Conservation (phyloP, 2,113 vertebrate genomes). For the Paradisaea rubra region DNA sequence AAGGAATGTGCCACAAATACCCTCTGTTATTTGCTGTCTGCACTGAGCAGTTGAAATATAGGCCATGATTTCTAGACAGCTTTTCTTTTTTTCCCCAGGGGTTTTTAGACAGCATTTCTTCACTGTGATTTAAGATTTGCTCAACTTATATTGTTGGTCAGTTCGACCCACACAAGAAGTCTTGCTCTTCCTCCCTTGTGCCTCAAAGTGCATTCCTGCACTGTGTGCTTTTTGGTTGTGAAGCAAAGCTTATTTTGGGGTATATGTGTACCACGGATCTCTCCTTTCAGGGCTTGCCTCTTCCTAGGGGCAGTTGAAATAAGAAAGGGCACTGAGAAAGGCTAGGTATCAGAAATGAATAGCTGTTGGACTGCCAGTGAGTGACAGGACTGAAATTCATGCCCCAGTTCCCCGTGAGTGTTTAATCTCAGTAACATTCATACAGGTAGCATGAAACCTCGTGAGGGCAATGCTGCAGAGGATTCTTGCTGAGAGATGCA, state of each 20-base stretch:
- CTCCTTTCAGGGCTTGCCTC: background rate
- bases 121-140: background rate
- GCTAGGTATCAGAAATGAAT: background rate
- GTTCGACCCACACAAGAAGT: background rate
- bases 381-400: background rate
- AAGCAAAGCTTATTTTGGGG: background rate
- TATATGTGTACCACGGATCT: background rate
- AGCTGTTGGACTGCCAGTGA: background rate
- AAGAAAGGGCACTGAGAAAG: background rate
- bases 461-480: background rate
- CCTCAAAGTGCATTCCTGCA: accelerated
- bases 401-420: background rate
- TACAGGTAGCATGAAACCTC: background rate
- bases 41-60: background rate
- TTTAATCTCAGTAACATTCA: background rate
- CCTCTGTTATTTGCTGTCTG: background rate
- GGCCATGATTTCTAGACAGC: background rate
- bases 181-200: background rate
- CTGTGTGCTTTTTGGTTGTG: background rate
- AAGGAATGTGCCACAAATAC: background rate
- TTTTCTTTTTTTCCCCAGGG: background rate
- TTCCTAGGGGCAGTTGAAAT: background rate
- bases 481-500: background rate
- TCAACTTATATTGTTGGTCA: background rate
- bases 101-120: background rate